Percentiles rank a stretch among this genome's conserved stretches.
phyloP scores from a whole-genome alignment of 2,888 invertebrate genomes.

The Coleophora flavipennella region DNA sequence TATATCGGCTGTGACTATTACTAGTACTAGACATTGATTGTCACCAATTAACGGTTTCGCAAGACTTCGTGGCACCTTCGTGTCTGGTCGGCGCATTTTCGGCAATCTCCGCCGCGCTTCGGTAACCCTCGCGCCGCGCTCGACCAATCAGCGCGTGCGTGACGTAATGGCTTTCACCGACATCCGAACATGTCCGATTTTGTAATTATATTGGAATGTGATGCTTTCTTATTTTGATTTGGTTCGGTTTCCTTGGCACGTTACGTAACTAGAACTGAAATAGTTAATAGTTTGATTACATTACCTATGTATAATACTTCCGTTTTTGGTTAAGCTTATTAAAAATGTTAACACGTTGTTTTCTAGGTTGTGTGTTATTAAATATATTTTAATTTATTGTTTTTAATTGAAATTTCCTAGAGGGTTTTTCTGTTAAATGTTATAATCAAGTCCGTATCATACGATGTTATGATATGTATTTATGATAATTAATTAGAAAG shows the following conservation, averaged over 20 bases:
- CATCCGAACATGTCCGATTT: conserved; percentile 38
- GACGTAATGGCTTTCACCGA: conserved; percentile 63
- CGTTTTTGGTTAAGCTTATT: conserved; percentile 32
- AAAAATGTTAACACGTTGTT: conserved; percentile 7
- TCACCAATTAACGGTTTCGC: background rate
- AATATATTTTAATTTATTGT: conserved; percentile 1
- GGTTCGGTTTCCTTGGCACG: conserved; percentile 41
- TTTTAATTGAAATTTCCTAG: too few relatives aligned
- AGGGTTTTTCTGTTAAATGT: too few relatives aligned
- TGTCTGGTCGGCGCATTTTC: background rate
- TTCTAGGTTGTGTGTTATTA: background rate
- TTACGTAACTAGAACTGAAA: conserved; percentile 28
- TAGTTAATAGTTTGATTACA: conserved; percentile 19
- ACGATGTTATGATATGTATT: too few relatives aligned
- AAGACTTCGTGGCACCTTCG: too few relatives aligned
- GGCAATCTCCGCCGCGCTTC: background rate
- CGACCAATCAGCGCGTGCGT: conserved; percentile 14
- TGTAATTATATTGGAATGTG: conserved; percentile 60
- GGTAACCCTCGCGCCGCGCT: background rate
- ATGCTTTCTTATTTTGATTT: conserved; percentile 61
- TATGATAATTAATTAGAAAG: too few relatives aligned
- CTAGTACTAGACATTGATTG: background rate
- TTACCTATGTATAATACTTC: conserved; percentile 35
- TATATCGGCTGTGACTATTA: background rate
- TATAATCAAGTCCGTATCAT: too few relatives aligned